These are phyloP conservation scores for Hypotaenidia philippensis DNA, from an alignment of 2,797 vertebrate species.

Conservation along the genomic window DNA sequence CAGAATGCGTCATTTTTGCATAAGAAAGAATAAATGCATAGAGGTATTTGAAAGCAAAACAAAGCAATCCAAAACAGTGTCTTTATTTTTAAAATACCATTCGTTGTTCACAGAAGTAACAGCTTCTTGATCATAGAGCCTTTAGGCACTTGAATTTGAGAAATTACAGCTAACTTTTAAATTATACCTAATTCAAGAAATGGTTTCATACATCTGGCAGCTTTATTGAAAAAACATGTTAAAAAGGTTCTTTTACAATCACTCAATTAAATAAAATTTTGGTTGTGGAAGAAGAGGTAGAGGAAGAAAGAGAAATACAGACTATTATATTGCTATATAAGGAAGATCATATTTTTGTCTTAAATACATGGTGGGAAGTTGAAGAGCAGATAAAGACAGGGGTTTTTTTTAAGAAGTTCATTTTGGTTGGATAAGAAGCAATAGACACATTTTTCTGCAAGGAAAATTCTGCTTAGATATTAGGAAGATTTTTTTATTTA, in stretches of 20 bases:
- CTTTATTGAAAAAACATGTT: not conserved
- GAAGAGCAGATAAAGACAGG: not conserved
- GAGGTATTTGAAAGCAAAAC: conserved; percentile 2
- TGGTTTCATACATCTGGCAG: not conserved
- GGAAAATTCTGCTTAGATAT: not conserved
- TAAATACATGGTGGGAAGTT: not conserved
- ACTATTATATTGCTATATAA: not conserved
- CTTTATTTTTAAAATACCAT: conserved; percentile 34
- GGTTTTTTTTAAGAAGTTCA: not conserved
- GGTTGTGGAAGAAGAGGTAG: not conserved
- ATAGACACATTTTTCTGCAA: not conserved
- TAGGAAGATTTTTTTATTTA: rapidly evolving
- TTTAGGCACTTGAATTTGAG: not conserved
- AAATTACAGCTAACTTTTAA: conserved; percentile 20
- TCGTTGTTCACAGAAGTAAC: not conserved
- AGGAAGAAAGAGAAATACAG: not conserved
- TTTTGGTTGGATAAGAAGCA: not conserved
- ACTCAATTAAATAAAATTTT: not conserved
- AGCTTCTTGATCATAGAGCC: conserved; percentile 1
- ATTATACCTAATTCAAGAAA: not conserved
- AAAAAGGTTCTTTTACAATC: not conserved
- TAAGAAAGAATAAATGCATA: conserved; percentile 30
- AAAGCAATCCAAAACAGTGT: conserved; percentile 12
- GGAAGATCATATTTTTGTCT: not conserved
- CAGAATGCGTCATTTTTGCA: conserved; percentile 22